These are phyloP conservation scores for Beris chalybata DNA, from an alignment of 2,888 invertebrate genomes.

Conservation along the genomic window DNA sequence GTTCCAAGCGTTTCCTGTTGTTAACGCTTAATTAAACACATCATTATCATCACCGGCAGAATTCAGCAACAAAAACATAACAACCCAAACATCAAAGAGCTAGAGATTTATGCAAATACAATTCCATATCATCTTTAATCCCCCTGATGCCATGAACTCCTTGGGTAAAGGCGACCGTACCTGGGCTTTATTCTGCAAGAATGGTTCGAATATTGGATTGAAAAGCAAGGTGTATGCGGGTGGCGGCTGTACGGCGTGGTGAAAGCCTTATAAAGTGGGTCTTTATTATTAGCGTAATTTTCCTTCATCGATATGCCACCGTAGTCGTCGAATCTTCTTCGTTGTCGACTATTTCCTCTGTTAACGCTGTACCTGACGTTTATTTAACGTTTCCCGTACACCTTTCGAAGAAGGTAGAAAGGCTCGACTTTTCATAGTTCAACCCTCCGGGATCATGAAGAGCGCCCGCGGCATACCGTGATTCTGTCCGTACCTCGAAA, in stretches of 20 bases:
- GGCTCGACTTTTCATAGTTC: too few relatives aligned
- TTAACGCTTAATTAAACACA: conserved; percentile 24
- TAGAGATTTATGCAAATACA: conserved; percentile 21
- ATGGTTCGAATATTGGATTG: too few relatives aligned
- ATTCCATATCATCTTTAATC: conserved; percentile 12
- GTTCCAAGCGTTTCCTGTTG: neutral
- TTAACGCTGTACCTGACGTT: too few relatives aligned
- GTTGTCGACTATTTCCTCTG: too few relatives aligned
- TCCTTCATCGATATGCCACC: conserved; percentile 17
- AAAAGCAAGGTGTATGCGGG: too few relatives aligned
- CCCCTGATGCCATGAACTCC: neutral
- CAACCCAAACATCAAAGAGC: conserved; percentile 16
- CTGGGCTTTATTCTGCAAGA: too few relatives aligned
- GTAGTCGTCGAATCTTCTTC: neutral
- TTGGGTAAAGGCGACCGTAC: too few relatives aligned
- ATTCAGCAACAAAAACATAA: conserved; percentile 11
- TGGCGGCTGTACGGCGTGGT: neutral
- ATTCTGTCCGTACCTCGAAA: too few relatives aligned
- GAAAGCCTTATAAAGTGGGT: conserved; percentile 17
- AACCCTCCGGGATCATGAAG: too few relatives aligned
- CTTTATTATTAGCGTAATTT: conserved; percentile 30
- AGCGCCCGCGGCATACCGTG: too few relatives aligned
- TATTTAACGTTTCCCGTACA: too few relatives aligned
- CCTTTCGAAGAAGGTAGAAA: too few relatives aligned
- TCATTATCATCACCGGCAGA: conserved; percentile 17